These are phyloP conservation scores for Bothrops jararaca DNA, from an alignment of 2,113 vertebrate genomes.

Conservation along the genomic window DNA sequence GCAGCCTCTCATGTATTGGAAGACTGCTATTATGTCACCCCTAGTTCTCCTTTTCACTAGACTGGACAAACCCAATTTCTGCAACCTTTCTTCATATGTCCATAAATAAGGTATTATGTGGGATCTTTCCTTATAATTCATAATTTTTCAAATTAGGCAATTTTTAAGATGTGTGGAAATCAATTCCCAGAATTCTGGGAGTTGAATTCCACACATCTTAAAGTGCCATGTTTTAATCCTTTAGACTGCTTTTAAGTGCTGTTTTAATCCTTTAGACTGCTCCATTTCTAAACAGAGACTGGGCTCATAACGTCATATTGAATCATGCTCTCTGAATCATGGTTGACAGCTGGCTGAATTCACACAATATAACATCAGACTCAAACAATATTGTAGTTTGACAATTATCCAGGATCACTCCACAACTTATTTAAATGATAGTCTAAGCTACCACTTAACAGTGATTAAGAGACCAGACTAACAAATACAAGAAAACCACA, in stretches of 20 bases:
- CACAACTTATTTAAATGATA: background rate
- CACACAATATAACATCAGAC: background rate
- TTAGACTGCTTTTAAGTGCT: background rate
- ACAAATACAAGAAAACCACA: background rate
- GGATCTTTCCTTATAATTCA: background rate
- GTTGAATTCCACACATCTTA: background rate
- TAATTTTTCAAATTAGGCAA: background rate
- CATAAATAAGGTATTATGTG: background rate
- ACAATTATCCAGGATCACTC: background rate
- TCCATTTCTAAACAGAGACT: background rate
- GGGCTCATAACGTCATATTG: background rate
- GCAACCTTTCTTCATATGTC: background rate
- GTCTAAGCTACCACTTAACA: background rate
- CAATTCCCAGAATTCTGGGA: background rate
- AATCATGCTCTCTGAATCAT: background rate
- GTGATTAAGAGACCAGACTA: background rate
- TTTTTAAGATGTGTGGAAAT: background rate
- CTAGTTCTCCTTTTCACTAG: background rate
- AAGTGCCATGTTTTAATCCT: background rate
- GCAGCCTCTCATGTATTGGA: background rate
- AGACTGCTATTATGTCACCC: background rate
- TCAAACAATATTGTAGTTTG: background rate
- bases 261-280: background rate
- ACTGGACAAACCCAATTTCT: background rate
- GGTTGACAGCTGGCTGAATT: background rate